Base-by-base conservation (phyloP, 1,140 invertebrate genomes). In the Atta texana region DNA sequence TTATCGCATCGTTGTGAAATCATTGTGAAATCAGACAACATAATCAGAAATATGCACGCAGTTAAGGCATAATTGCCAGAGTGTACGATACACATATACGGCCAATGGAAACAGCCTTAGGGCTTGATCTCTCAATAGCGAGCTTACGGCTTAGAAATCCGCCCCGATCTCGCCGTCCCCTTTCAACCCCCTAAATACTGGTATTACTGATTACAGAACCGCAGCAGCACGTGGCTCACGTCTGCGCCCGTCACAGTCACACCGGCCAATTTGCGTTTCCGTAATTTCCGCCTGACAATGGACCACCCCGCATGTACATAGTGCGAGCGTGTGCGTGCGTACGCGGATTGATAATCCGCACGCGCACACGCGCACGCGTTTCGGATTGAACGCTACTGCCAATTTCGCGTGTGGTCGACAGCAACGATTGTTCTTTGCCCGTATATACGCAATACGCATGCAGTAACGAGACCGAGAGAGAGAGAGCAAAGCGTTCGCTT, bases 181-280 rank as follows among this genome's bases (percentile, higher is more conserved):
- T 91, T 93, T 92, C 91, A 89, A 93, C 91, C 92, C 92, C 89
- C 92, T 89, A 92, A 93, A 92, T 91, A 92, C 92, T 91, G 89
- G 91, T 91, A 93, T 93, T 93, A 88, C 93, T 94, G 95, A 95
- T 95, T 95, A 95, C 93, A 93, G 91, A 94, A 94, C 94, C 94
- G 89, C 93, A 93, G 76, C 89, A 93, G 94, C 95, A 95, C 95
- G 95, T 95, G 95, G 92, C 94, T 66, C 89, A 88, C 87, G 93
- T 92, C 93, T 93, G 93, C 91, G 92, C 91, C 93, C 93, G 94
- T 95, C 94, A 95, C 89, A 90, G 91, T 95, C 94, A 93, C 94
- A 95, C 94, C 92, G 93, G 94, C 93, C 94, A 95, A 95, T 95
- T 95, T 95, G 94, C 93, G 93, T 94, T 94, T 94, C 93, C 92